Conservation (phyloP, 1,140 invertebrate species). For the Anthonomus grandis region DNA sequence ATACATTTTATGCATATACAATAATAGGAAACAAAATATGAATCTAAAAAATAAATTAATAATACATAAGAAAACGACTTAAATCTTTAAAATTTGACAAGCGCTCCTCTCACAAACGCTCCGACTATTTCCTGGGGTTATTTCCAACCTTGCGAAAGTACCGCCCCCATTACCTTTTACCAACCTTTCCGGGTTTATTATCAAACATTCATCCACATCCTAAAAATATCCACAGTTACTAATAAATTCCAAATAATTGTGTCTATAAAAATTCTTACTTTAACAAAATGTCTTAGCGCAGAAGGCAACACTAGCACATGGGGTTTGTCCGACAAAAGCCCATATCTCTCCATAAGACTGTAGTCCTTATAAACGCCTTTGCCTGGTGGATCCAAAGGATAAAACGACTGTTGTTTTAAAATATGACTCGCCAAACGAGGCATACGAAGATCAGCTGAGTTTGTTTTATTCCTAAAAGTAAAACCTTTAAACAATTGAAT, state of each 20-base stretch:
- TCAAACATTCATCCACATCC: constrained; percentile 70
- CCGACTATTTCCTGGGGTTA: constrained; percentile 20
- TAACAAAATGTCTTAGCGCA: constrained; percentile 77
- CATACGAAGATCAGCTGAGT: constrained; percentile 55
- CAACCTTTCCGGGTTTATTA: constrained; percentile 81
- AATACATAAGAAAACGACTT: too few relatives aligned
- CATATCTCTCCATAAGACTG: constrained; percentile 64
- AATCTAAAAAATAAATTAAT: too few relatives aligned
- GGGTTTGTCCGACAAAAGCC: constrained; percentile 65
- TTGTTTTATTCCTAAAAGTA: constrained; percentile 25
- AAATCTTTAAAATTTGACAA: constrained; percentile 37
- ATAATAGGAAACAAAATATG: too few relatives aligned
- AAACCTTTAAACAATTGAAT: not conserved
- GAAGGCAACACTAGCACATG: constrained; percentile 83
- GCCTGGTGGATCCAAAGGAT: constrained; percentile 75
- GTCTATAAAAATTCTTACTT: constrained; percentile 57
- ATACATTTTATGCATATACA: too few relatives aligned
- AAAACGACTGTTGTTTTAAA: constrained; percentile 73
- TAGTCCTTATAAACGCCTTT: constrained; percentile 67
- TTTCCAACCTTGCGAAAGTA: constrained; percentile 55
- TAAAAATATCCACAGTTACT: constrained; percentile 45
- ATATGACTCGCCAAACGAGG: constrained; percentile 70
- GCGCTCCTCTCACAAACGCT: constrained; percentile 24
- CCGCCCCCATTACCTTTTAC: constrained; percentile 64
- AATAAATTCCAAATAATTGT: constrained; percentile 9